Base-by-base conservation (phyloP, 2,888 invertebrate species). In the Ephialtes manifestator region DNA sequence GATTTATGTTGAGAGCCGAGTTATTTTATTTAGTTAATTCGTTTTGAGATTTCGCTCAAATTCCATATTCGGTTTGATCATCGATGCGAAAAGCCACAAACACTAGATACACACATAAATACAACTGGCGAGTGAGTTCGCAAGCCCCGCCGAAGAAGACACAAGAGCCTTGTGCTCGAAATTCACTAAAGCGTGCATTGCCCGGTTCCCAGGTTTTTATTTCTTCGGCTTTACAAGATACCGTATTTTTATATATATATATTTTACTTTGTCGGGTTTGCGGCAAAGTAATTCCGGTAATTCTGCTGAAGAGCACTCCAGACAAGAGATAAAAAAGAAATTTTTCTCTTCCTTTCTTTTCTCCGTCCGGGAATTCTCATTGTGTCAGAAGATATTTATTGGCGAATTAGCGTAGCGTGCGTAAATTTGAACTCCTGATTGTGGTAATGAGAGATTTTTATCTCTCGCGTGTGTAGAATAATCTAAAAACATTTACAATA, bases 161-260 rank as follows among this genome's bases (percentile, higher is more conserved):
- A 63, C 51, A 20, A 70, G 46, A 68, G 46, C 46, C 88, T 87
- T 89, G 89, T 87, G 84, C 87, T 86, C 63, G 84, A 89, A 89
- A 89, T 87, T 51, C 83, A 85, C 15, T 31, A 79, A 83, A 85
- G 65, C 83, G 80, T 82, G 78, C 58, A 76, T 35, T 48, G 67
- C 39, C 63, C 48, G 68, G 24, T 83, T 83, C 71, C 43, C 79
- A 79, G 51, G 79, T 39, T 78, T 58, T 71, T 39, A 63, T 63
- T 39, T 53, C 78, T 70, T 63, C 5, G 71, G 39, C 15, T 70
- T 13, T 48, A 53, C 18, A 43, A 68, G 15, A 58, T 68, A 48
- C 35, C 43, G 55, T 70, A 35, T 46, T 68, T 48, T 11, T 31
- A 28, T 67, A 43, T 68, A 68, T 58, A 28, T 31, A 20, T 58